Percentiles rank a stretch among this genome's conserved stretches.
Conservation (phyloP, 2,888 invertebrate species). For the Synanthedon formicaeformis region DNA sequence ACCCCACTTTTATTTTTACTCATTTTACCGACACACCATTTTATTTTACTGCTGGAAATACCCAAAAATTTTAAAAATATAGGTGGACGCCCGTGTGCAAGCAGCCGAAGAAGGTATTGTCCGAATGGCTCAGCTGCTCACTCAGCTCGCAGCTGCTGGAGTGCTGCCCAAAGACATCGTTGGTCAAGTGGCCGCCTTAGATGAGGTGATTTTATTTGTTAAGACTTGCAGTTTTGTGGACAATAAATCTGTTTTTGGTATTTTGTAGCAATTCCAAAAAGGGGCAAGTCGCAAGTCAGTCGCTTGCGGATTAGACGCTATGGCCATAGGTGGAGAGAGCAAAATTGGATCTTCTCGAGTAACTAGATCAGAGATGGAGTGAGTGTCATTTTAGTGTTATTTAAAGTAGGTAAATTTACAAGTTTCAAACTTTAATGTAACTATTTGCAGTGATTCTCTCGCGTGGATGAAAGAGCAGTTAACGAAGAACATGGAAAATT, state of each 20-base stretch:
- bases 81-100: constrained; percentile 32
- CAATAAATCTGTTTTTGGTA: background rate
- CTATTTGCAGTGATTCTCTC: constrained; percentile 18
- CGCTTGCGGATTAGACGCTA: constrained; percentile 12
- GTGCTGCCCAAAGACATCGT: constrained; percentile 16
- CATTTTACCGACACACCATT: too few species aligned
- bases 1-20: too few species aligned
- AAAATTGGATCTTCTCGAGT: constrained; percentile 1
- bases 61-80: background rate
- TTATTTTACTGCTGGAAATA: too few species aligned
- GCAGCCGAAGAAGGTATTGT: constrained; percentile 35
- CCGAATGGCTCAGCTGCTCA: constrained; percentile 31
- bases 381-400: constrained; percentile 3
- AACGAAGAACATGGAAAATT: constrained; percentile 14
- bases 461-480: constrained; percentile 20
- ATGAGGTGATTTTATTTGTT: too few species aligned
- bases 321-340: constrained; percentile 4
- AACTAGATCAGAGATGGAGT: constrained; percentile 25
- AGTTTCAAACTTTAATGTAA: too few species aligned
- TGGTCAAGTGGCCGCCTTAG: too few species aligned
- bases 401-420: too few species aligned
- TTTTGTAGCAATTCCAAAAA: background rate
- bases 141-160: constrained; percentile 27
- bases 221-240: too few species aligned
- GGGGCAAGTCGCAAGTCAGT: constrained; percentile 18